Percentiles rank a stretch among this genome's conserved stretches.
Conservation (phyloP, 2,113 vertebrate genomes). For the Epinephelus fuscoguttatus region DNA sequence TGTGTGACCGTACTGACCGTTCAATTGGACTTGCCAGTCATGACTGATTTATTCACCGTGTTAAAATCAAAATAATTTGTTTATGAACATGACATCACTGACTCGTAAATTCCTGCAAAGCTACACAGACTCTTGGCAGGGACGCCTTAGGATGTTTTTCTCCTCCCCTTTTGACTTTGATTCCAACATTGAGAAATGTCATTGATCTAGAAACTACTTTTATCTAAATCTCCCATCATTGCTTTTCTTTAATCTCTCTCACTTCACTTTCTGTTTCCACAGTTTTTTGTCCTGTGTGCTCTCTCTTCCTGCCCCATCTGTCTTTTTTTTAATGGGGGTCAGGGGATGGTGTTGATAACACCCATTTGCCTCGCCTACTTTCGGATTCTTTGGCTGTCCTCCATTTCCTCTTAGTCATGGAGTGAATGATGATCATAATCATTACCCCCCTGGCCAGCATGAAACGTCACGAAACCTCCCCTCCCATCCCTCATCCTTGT, state of each 20-base stretch:
- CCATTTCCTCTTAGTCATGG: conserved; percentile 58
- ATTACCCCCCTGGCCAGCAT: conserved; percentile 38
- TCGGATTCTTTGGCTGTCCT: conserved; percentile 40
- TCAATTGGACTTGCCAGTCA: conserved; percentile 16
- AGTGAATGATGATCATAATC: conserved; percentile 59
- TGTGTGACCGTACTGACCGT: conserved; percentile 10
- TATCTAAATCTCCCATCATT: neutral
- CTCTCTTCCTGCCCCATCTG: neutral
- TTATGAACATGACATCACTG: conserved; percentile 62
- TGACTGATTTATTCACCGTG: conserved; percentile 45
- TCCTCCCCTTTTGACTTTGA: neutral
- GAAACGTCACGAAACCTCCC: conserved; percentile 52
- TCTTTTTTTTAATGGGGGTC: neutral
- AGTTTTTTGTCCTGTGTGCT: neutral
- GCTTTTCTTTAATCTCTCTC: neutral
- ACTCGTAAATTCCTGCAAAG: conserved; percentile 67
- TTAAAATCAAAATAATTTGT: conserved; percentile 51
- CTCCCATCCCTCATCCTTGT: conserved; percentile 41
- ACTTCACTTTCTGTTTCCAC: neutral
- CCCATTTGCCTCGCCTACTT: conserved; percentile 45
- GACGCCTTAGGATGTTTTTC: neutral
- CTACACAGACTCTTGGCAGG: conserved; percentile 25
- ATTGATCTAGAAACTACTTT: conserved; percentile 32
- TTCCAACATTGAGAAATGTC: conserved; percentile 17
- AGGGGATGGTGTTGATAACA: conserved; percentile 23